These are phyloP conservation scores for Ailuropoda melanoleuca DNA, from an alignment of 2,113 vertebrate species.

Conservation along the genomic window DNA sequence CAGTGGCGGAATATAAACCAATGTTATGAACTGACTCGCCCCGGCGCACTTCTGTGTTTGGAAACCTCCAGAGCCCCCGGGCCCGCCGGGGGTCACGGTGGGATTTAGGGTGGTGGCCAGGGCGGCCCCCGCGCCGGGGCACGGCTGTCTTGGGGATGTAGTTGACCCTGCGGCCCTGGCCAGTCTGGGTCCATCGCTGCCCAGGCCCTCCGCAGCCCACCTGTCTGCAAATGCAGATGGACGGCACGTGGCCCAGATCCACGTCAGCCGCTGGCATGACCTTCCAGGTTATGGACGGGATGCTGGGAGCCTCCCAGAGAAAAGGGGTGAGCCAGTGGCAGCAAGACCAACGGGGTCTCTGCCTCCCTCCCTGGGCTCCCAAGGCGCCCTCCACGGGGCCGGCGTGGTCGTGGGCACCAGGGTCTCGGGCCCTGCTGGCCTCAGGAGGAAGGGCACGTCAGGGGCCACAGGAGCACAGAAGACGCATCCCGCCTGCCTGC, in stretches of 20 bases:
- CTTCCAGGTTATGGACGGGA: accelerated
- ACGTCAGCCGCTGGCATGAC: accelerated
- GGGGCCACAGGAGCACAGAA: neutral
- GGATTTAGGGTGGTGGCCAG: neutral
- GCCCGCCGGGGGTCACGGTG: neutral
- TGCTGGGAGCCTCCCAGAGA: neutral
- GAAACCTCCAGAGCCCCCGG: neutral
- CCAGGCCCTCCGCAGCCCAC: neutral
- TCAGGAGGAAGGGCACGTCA: neutral
- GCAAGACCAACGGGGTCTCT: neutral
- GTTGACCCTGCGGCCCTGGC: neutral
- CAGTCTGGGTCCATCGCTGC: neutral
- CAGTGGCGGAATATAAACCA: slow-evolving; percentile 67
- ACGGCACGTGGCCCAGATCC: neutral
- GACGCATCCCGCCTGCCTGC: neutral
- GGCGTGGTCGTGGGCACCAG: neutral
- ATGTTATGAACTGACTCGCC: slow-evolving; percentile 23
- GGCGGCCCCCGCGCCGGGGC: neutral
- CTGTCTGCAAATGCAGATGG: neutral
- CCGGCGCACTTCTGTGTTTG: neutral
- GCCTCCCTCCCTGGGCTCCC: neutral
- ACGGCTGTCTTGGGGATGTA: neutral
- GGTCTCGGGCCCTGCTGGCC: neutral
- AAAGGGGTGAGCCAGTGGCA: neutral
- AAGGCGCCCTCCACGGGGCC: neutral